Evolutionary conservation across 1,140 invertebrate genomes (phyloP).

Genomic region (Bombus sibiricus): DNA sequence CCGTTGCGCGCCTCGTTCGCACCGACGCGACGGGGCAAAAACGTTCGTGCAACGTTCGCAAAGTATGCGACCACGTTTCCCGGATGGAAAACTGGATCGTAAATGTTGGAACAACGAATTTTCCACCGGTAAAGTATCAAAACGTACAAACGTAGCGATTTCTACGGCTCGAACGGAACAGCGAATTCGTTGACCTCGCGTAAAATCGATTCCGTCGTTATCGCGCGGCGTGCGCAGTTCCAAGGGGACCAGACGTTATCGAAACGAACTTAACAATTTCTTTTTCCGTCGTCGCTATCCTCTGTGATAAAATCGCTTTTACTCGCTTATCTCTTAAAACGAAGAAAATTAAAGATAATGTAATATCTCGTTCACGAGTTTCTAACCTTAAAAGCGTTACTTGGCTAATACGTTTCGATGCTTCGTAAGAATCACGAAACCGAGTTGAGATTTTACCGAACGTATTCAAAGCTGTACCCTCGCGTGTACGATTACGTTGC

Average conservation of each 20-base stretch:
- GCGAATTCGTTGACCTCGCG: slow-evolving; percentile 63
- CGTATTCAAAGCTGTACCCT: background rate
- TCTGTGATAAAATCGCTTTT: background rate
- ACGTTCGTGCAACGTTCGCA: background rate
- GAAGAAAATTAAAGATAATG: background rate
- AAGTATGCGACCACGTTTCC: slow-evolving; percentile 7
- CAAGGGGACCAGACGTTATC: slow-evolving; percentile 16
- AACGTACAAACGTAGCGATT: slow-evolving; percentile 2
- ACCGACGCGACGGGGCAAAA: background rate
- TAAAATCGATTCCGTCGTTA: slow-evolving; percentile 62
- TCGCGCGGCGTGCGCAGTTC: slow-evolving; percentile 26
- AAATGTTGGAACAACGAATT: slow-evolving; percentile 2
- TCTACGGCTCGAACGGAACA: slow-evolving; percentile 31
- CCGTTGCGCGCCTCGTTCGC: background rate
- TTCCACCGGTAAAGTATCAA: background rate
- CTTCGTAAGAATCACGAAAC: background rate
- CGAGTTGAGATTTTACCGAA: background rate
- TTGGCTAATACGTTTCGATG: background rate
- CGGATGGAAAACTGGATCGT: background rate
- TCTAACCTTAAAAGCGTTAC: background rate
- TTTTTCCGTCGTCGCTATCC: no score
- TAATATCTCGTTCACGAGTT: background rate
- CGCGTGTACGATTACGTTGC: background rate
- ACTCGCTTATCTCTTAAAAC: background rate
- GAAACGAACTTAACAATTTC: slow-evolving; percentile 7